Evolutionary conservation across 2,888 invertebrate species (phyloP).

Genomic region (Helleia helle): DNA sequence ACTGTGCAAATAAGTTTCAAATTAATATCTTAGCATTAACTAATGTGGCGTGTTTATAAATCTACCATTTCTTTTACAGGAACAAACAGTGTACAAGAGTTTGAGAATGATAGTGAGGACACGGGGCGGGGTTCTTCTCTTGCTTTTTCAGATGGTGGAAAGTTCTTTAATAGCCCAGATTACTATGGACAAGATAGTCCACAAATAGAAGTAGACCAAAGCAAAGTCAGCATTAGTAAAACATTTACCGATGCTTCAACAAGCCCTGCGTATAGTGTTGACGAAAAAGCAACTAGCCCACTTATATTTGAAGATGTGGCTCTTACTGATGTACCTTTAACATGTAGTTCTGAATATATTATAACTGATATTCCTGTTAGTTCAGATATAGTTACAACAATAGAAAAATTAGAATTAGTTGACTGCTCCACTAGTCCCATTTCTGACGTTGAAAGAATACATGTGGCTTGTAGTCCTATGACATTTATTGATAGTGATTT

Average conservation of each 20-base stretch:
- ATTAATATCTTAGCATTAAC: no score
- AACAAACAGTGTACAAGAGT: slow-evolving; percentile 2
- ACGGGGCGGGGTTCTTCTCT: slow-evolving; percentile 59
- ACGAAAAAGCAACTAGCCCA: slow-evolving; percentile 23
- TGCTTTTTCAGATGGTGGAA: slow-evolving; percentile 47
- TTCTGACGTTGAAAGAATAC: neutral
- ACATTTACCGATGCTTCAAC: slow-evolving; percentile 19
- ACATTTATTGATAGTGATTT: neutral
- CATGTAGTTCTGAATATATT: slow-evolving; percentile 33
- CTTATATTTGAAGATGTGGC: slow-evolving; percentile 19
- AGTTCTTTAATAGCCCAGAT: slow-evolving; percentile 46
- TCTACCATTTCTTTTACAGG: no score
- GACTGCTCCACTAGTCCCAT: slow-evolving; percentile 3
- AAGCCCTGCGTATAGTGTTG: slow-evolving; percentile 20
- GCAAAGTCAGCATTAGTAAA: slow-evolving; percentile 13
- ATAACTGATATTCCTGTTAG: slow-evolving; percentile 5
- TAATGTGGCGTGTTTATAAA: no score
- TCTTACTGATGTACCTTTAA: slow-evolving; percentile 7
- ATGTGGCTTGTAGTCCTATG: slow-evolving; percentile 4
- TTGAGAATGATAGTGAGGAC: slow-evolving; percentile 39
- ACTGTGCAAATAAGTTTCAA: no score
- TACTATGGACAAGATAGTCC: slow-evolving; percentile 30
- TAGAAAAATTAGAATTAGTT: neutral
- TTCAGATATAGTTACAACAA: slow-evolving; percentile 1
- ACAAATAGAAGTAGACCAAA: slow-evolving; percentile 14